A percentile compares a stretch with the other conserved stretches of the same genome.
Evolutionary conservation across 2,113 vertebrate species (phyloP).

Genomic region (Myotis yumanensis): DNA sequence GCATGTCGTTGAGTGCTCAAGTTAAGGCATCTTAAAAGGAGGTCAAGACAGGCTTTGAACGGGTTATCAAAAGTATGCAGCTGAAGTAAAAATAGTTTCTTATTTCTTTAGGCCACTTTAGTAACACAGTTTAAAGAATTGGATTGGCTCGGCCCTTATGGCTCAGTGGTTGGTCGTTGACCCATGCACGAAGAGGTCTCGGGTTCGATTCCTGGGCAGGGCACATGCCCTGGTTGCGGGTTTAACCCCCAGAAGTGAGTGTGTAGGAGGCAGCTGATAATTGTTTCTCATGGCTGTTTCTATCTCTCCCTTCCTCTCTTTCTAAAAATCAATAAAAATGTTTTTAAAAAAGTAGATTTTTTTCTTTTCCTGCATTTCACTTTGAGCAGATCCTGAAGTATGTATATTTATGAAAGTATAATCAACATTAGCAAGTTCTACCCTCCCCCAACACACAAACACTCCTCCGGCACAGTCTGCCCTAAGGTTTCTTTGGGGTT

Average conservation of each 20-base stretch:
- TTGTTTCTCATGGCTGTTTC: too few relatives aligned
- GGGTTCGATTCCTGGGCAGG: too few relatives aligned
- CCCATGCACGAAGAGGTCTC: too few relatives aligned
- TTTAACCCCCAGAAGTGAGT: too few relatives aligned
- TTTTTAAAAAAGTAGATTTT: background rate
- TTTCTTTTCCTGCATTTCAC: constrained; percentile 5
- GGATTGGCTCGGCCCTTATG: too few relatives aligned
- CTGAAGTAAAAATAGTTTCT: background rate
- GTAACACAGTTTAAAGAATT: background rate
- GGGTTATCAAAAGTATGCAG: background rate
- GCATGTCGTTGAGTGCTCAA: background rate
- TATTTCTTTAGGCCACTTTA: background rate
- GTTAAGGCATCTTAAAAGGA: background rate
- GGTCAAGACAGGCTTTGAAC: background rate
- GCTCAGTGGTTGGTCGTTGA: too few relatives aligned
- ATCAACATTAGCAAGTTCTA: background rate
- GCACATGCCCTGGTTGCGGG: too few relatives aligned
- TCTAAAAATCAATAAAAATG: too few relatives aligned
- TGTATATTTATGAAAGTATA: constrained; percentile 13
- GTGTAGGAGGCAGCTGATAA: too few relatives aligned
- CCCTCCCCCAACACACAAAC: background rate
- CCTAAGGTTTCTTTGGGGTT: background rate
- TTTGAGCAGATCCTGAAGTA: background rate
- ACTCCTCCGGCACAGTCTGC: background rate
- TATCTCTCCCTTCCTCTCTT: too few relatives aligned